A percentile compares a stretch with the other conserved stretches of the same genome.
Evolutionary conservation across 2,797 vertebrate genomes (phyloP).

Genomic region (Anabas testudineus): DNA sequence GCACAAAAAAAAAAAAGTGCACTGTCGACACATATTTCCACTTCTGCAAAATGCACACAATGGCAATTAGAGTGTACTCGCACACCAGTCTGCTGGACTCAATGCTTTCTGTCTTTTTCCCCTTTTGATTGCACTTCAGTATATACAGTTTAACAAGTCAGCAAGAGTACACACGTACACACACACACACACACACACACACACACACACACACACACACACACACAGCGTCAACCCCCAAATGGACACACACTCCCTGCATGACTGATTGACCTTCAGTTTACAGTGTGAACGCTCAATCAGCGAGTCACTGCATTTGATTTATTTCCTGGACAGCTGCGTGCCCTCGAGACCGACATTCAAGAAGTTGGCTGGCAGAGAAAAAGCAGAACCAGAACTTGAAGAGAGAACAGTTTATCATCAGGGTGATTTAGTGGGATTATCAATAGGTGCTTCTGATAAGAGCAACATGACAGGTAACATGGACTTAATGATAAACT

Average conservation of each 20-base stretch:
- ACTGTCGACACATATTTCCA: constrained; percentile 44
- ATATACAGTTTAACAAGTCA: constrained; percentile 5
- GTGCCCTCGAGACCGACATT: neutral
- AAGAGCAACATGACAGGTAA: neutral
- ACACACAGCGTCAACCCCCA: neutral
- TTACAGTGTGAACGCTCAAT: neutral
- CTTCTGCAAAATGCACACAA: constrained; percentile 48
- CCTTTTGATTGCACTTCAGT: neutral
- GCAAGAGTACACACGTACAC: neutral
- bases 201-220: neutral
- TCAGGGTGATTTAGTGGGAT: neutral
- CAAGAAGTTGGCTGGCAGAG: neutral
- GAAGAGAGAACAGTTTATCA: neutral
- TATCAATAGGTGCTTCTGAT: neutral
- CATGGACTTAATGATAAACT: neutral
- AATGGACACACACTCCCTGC: neutral
- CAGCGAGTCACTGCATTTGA: neutral
- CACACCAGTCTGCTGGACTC: constrained; percentile 18
- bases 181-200: neutral
- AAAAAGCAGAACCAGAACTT: constrained; percentile 1
- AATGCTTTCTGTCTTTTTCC: neutral
- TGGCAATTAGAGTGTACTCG: constrained; percentile 1
- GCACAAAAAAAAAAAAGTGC: constrained; percentile 22
- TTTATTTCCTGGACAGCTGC: neutral
- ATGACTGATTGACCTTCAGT: constrained; percentile 18